phyloP scores from a whole-genome alignment of 2,888 invertebrate species.

The Volucella zonaria region DNA sequence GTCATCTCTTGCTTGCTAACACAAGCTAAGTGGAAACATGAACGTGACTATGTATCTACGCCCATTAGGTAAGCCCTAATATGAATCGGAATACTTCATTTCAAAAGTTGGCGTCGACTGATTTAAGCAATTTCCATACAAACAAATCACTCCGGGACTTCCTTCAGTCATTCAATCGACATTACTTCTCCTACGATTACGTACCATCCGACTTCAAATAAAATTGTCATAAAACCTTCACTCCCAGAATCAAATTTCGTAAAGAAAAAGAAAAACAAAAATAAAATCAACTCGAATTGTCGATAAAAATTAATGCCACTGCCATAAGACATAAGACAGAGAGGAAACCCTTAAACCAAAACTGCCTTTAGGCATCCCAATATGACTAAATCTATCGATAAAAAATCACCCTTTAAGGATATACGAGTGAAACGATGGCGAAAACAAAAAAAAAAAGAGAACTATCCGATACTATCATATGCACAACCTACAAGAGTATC shows the following conservation, averaged over 20 bases:
- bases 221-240: conserved; percentile 60
- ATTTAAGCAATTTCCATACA: neutral
- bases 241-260: conserved; percentile 30
- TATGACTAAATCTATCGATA: conserved; percentile 66
- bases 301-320: conserved; percentile 67
- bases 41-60: no score
- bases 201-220: conserved; percentile 34
- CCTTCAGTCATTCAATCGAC: conserved; percentile 5
- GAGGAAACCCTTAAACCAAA: conserved; percentile 11
- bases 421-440: conserved; percentile 29
- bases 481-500: conserved; percentile 37
- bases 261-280: conserved; percentile 21
- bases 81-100: no score
- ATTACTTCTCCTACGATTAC: conserved; percentile 6
- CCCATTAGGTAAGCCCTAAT: no score
- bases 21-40: no score
- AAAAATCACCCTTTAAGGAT: conserved; percentile 68
- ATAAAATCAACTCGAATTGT: conserved; percentile 56
- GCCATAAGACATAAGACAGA: conserved; percentile 7
- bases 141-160: neutral
- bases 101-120: no score
- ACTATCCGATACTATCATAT: conserved; percentile 10
- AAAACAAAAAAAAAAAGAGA: conserved; percentile 24
- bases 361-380: conserved; percentile 44
- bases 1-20: no score